A percentile compares a stretch with the other conserved stretches of the same genome.
These are phyloP conservation scores for Sitta carolinensis DNA, from an alignment of 2,797 vertebrate genomes.

Conservation along the genomic window DNA sequence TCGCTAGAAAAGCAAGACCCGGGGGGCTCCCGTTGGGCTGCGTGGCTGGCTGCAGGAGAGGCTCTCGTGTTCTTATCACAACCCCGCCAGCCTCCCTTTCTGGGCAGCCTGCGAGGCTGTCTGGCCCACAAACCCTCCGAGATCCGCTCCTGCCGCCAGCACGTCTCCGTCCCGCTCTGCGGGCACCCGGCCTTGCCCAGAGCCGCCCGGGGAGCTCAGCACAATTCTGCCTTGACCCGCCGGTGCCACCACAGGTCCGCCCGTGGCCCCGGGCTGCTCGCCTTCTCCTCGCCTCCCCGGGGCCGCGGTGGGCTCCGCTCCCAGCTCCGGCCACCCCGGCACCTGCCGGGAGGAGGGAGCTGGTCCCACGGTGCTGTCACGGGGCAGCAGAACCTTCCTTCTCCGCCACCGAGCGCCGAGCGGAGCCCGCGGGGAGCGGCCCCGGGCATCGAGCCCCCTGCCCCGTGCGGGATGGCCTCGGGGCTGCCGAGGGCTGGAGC, in stretches of 20 bases:
- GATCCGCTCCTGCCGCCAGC: neutral
- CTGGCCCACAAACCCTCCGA: neutral
- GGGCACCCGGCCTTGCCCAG: rapidly evolving
- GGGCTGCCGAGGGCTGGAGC: neutral
- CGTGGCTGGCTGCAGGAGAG: rapidly evolving
- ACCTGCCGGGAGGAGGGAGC: neutral
- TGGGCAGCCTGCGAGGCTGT: neutral
- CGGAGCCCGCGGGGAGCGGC: neutral
- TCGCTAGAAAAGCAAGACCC: neutral
- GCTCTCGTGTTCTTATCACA: neutral
- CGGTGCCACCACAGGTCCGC: neutral
- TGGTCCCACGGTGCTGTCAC: neutral
- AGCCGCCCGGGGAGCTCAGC: neutral
- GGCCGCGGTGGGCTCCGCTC: neutral
- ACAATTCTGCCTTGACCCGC: rapidly evolving
- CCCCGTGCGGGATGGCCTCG: neutral
- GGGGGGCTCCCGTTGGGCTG: neutral
- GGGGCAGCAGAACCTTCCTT: neutral
- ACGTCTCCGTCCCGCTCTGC: rapidly evolving
- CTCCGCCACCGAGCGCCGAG: neutral
- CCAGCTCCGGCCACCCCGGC: neutral
- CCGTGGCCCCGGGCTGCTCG: neutral
- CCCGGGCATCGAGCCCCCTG: neutral
- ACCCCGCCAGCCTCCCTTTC: neutral
- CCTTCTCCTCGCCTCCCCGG: neutral